Evolutionary conservation across 2,888 invertebrate genomes (phyloP).

Genomic region (Drosophila subquinaria): DNA sequence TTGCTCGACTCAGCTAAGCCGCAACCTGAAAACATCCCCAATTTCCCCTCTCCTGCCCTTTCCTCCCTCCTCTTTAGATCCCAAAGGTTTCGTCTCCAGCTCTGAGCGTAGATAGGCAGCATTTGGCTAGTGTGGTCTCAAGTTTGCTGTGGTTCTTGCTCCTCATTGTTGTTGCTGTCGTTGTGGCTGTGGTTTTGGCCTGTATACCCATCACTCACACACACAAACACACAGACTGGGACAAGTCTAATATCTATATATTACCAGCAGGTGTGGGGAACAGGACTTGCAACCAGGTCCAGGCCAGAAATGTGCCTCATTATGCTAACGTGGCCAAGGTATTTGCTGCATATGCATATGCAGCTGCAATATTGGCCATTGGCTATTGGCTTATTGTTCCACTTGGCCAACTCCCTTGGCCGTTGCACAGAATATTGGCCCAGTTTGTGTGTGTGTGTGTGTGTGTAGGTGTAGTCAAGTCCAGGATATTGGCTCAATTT

Average conservation of each 20-base stretch:
- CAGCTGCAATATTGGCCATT: conserved; percentile 52
- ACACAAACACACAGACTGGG: not conserved
- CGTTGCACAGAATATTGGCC: conserved; percentile 11
- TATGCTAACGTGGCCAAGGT: conserved; percentile 44
- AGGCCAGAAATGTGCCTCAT: conserved; percentile 35
- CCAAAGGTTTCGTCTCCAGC: not conserved
- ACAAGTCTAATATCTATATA: not conserved
- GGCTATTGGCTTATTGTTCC: conserved; percentile 58
- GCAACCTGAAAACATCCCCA: conserved; percentile 31
- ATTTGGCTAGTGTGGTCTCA: conserved; percentile 51
- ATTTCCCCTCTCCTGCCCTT: not conserved
- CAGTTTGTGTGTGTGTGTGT: not conserved
- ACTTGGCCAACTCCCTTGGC: conserved; percentile 11
- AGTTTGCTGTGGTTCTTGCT: conserved; percentile 46
- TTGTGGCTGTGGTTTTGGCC: conserved; percentile 21
- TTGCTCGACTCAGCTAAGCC: conserved; percentile 52
- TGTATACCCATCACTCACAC: conserved; percentile 32
- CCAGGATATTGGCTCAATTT: conserved; percentile 27
- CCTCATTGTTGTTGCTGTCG: conserved; percentile 25
- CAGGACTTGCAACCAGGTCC: not conserved
- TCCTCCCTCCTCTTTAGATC: not conserved
- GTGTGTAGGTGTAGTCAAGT: not conserved
- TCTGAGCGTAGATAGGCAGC: conserved; percentile 29
- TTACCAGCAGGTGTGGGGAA: conserved; percentile 2
- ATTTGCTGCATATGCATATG: conserved; percentile 37